Base-by-base conservation (phyloP, 2,797 vertebrate species). In the Ficedula albicollis region DNA sequence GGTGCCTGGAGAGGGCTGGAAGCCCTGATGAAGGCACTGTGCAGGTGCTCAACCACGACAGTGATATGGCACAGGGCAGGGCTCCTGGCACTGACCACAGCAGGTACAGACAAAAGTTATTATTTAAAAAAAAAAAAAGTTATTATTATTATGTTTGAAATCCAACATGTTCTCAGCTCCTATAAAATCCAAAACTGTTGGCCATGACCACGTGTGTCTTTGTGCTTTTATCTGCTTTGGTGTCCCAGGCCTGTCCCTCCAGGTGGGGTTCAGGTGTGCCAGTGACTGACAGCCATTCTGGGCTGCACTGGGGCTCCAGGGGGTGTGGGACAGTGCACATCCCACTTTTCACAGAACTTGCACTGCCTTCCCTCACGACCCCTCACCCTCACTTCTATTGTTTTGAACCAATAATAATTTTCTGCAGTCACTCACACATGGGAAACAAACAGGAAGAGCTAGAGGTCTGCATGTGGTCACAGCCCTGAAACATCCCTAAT, bases 191-290 rank as follows among this genome's bases (percentile, higher is more conserved):
- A 62, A 20, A 62, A 4, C 7, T 25, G 8, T 12, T 25, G 20
- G 20, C 48, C 20, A 21, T 21, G 39, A 46, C 5, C 23, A 10
- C 0, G 0, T 3, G 2, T 38, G 5, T 46, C 29, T 11, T 46
- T 30, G 23, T 60, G 29, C 27, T 52, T 60, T 29, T 25, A 15
- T 34, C 25, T 62, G 41, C 21, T 48, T 41, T 69, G 48, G 16
- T 54, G 4, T 22, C 14, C 34, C 0, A n/a, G 1, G 29, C 6
- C 3, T 17, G 34, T 9, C 7, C 9, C 9, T 69, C 25, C 34
- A 30, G 25, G 13, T 54, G 63, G 6, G 19, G n/a, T 6, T 44
- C n/a, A 39, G 23, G 20, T 30, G 55, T 39, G 34, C 16, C 63
- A n/a, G 63, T 16, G 55, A 10, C 64, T 39, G 39, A 13, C 23